Evolutionary conservation across 2,888 invertebrate species (phyloP), one percentile per base, ranked within the genome.

Genomic region (Adineta ricciae): DNA sequence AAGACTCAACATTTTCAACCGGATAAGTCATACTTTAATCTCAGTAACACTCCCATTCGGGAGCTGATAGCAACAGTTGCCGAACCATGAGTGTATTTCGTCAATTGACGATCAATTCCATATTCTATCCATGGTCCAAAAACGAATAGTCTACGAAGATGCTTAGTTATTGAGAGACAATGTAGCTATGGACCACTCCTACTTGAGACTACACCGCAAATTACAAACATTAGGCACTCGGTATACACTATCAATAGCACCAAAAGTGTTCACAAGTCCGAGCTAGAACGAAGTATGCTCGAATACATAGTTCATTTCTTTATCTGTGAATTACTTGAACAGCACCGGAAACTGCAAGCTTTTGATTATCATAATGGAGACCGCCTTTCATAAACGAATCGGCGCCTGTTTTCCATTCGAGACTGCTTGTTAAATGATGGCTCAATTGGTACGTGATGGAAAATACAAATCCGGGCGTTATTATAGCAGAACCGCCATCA

Each of bases 61-160:
- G 95, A 92, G 4, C 96, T 96, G 27, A 97, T 91, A 86, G 93
- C 93, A 56, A 97, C 94, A 0, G 95, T 93, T 1, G 96, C 96
- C 0, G 94, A 94, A 2, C 97, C 92, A 73, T 94, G 93, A 89
- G 95, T 96, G 88, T 96, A 95, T 90, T 95, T 94, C 0, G 96
- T 95, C 50, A 97, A 93, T 90, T 95, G 95, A 88, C 96, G 96
- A 89, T 97, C 96, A 1, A 94, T 94, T 0, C 96, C 96, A 89
- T 96, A 97, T 89, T 97, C 96, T 0, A 95, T 91, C 85, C 94
- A 92, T 5, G 94, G 94, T 11, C 96, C 96, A 90, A 88, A 87
- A 41, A 88, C 88, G 24, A 89, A 89, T 27, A 88, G 19, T 27
- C 64, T 64, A 4, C 16, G 5, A 36, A 36, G 19, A 32, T 19